Evolutionary conservation across 2,888 invertebrate species (phyloP), one percentile per base, ranked within the genome.

Genomic region (Philonicus albiceps): DNA sequence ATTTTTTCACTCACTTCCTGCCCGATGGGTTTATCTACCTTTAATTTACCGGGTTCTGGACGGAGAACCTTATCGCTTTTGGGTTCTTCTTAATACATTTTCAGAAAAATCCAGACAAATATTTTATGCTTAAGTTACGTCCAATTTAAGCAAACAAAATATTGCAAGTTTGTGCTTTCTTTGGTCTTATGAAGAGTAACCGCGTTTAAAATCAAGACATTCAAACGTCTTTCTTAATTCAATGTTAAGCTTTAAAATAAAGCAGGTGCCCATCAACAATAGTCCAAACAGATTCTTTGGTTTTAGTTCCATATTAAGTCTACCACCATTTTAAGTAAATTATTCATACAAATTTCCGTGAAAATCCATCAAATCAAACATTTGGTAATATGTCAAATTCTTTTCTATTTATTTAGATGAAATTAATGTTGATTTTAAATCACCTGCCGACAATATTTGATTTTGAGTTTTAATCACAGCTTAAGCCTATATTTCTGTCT

Each of bases 1-100:
- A 34, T n/a, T n/a, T n/a, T n/a, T 81, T 81, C 64, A 30, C n/a
- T 27, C 34, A 34, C 30, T 81, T 81, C 81, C 81, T 55, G 81
- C 19, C 19, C 19, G 6, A 5, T 34, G 64, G 16, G 34, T 31
- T 64, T 55, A 81, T 55, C 81, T 81, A 81, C 81, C 81, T 81
- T 81, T 74, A 64, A 64, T 64, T 64, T 8, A 11, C 64, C 64
- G 27, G n/a, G 19, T 11, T 8, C 64, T 64, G 64, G 8, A 19
- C 2, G 64, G 22, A 22, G 22, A 55, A 22, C 19, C 27, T 64
- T 64, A 64, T 64, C 64, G 27, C 64, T 64, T 64, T n/a, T 49
- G 1, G 64, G 64, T n/a, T 49, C 2, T 49, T 49, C n/a, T 49
- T 49, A 64, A 37, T 37, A 37, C 55, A 55, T 55, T 55, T 19